Evolutionary conservation across 2,888 invertebrate genomes (phyloP), one percentile per base, ranked within the genome.

Genomic region (Neuroscelio doddi): DNA sequence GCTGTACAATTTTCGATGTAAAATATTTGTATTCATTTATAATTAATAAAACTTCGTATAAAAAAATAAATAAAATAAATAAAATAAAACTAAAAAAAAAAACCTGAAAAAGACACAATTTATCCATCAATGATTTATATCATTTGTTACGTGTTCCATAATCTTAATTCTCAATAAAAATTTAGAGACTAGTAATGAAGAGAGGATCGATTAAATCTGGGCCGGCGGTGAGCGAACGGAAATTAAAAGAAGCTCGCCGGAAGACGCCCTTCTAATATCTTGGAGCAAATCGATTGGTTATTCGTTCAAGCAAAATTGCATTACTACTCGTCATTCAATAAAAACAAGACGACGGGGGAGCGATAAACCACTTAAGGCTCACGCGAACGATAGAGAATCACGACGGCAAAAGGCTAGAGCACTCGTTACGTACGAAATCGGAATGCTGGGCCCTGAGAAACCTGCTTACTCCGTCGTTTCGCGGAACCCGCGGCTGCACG

Each of bases 341-440:
- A 80, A 78, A 78, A 80, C 74, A 78, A 79, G 75, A 75, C 74
- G 66, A 70, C 51, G 74, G 71, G 77, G 79, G 77, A 78, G 77
- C 80, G 76, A 76, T 81, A 81, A 82, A 79, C 76, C 79, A 81
- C 78, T 82, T 81, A 80, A 75, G 77, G 73, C 73, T 77, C 70
- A 73, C 75, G 70, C 72, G 70, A 68, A 64, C 64, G 62, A 57
- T 50, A 44, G 27, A 58, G 59, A 57, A 64, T 64, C 53, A 64
- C 59, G 56, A 51, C 50, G 52, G 17, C 38, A 15, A 27, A 36
- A 36, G 45, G 29, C 46, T 39, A 34, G 47, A 21, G 46, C 45
- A 29, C 47, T 52, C 41, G 47, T 56, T 58, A 51, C 57, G 30
- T 30, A 61, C 49, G 30, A 56, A 64, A 55, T 55, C 59, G 59